Base-by-base conservation (phyloP, 1,140 invertebrate species). In the Sinonovacula constricta region DNA sequence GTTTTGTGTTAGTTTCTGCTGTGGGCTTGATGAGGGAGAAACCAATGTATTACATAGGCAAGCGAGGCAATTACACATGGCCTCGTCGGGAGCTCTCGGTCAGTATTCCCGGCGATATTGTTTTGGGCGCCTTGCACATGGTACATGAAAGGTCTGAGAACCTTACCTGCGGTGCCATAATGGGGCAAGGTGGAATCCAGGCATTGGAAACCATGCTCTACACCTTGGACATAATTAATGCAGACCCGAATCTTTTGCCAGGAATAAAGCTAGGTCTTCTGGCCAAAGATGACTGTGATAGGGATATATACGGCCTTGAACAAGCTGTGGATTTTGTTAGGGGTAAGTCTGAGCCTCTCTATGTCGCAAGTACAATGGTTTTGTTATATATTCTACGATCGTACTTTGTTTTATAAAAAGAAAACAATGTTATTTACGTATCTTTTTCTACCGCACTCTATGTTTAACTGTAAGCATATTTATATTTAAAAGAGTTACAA, bases 261-360 rank as follows among this genome's bases (percentile, higher is more conserved):
- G 96, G 96, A 34, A 93, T 97, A 26, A 95, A 92, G 39, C 91
- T 98, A 12, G 97, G 97, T 7, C 95, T 89, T n/a, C n/a, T n/a
- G n/a, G n/a, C n/a, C n/a, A n/a, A n/a, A n/a, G n/a, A n/a, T n/a
- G n/a, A n/a, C n/a, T 99, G 97, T 91, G 97, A 98, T 91, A 96
- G 97, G 91, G 97, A 99, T 88, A 98, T 97, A 1, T 98, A 98
- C 89, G 97, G 97, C 4, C 91, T 98, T 39, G 97, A 98, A 87
- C 98, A 98, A 94, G 96, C 97, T 10, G 95, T 98, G 7, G 97
- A 98, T 90, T 99, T 99, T 89, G 98, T 99, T 78, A 97, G 98
- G 95, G 97, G 97, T 98, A 91, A 93, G 94, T 81, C n/a, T n/a
- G n/a, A n/a, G n/a, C n/a, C n/a, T n/a, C n/a, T n/a, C n/a, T n/a